Percentiles rank a stretch among this genome's conserved stretches.
Conservation (phyloP, 1,140 invertebrate genomes). For the Drosophila grimshawi region DNA sequence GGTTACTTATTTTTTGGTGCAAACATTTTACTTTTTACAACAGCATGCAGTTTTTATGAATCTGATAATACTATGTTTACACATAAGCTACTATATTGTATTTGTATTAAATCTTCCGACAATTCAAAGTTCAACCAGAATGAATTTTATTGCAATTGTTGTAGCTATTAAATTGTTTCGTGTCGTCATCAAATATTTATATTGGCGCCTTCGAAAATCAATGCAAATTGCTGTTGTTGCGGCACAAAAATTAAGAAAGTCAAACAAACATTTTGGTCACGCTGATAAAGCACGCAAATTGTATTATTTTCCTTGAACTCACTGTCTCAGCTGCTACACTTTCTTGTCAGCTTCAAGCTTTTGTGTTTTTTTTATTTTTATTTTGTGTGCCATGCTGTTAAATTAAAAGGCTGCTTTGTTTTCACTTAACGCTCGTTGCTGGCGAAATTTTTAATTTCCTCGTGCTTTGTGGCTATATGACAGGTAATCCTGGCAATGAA, state of each 20-base stretch:
- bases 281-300: constrained; percentile 40
- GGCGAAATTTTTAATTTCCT: constrained; percentile 68
- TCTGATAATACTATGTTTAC: too few species aligned
- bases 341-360: constrained; percentile 24
- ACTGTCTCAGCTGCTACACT: constrained; percentile 20
- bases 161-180: constrained; percentile 18
- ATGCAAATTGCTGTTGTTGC: constrained; percentile 30
- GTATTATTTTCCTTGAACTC: not conserved
- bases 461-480: constrained; percentile 39
- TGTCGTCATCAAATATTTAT: not conserved
- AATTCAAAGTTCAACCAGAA: too few species aligned
- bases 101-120: too few species aligned
- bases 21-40: too few species aligned
- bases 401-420: constrained; percentile 76
- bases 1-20: constrained; percentile 1
- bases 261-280: constrained; percentile 18
- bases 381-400: constrained; percentile 43
- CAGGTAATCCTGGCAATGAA: constrained; percentile 53
- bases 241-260: constrained; percentile 23
- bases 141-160: constrained; percentile 7
- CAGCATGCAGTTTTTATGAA: too few species aligned
- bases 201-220: constrained; percentile 4
- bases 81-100: too few species aligned
- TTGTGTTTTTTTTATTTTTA: constrained; percentile 15
- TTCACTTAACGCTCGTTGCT: constrained; percentile 51